Evolutionary conservation across 2,113 vertebrate genomes (phyloP), one percentile per base, ranked within the genome.

Genomic region (Lepisosteus osseus): DNA sequence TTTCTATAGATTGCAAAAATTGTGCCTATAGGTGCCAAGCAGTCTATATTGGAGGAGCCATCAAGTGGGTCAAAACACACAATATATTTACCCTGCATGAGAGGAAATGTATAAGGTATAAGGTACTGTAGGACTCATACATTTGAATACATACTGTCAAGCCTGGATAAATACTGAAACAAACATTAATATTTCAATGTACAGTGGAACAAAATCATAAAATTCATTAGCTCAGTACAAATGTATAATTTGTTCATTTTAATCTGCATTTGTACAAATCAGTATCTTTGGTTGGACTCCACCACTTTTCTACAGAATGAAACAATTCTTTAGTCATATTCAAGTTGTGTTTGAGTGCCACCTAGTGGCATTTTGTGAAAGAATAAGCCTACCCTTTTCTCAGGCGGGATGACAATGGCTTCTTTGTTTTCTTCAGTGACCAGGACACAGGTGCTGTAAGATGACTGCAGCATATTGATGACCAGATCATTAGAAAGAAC

Each of bases 31-130:
- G 97, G 94, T 51, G 96, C 96, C 87, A 99, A 86, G 72, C 97
- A 99, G 87, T 99, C 97, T 40, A 98, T 99, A 82, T 99, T 99
- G 70, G 96, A 97, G 64, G 97, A 99, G 59, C 97, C 97, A 17
- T 99, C 97, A 77, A 99, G 89, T 0, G 97, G 97, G 76, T 99
- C 97, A 70, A 99, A 99, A 77, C 97, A 98, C 2, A 99, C 95
- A 76, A 99, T 87, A 0, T 98, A 99, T 89, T 99, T 99, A 13
- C 97, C 96, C 97, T 99, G 72, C 56, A 77, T 64, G 2, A 73
- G 71, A 42, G 67, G 68, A 51, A 9, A 51, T 51, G 47, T 5
- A 51, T 5, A 5, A 51, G 9, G 47, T 51, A 51, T 1, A 9
- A 51, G 9, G 9, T 51, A 2, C 5, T 51, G 9, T 51, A 51